phyloP scores from a whole-genome alignment of 2,888 invertebrate genomes.

The Conistra vaccinii region DNA sequence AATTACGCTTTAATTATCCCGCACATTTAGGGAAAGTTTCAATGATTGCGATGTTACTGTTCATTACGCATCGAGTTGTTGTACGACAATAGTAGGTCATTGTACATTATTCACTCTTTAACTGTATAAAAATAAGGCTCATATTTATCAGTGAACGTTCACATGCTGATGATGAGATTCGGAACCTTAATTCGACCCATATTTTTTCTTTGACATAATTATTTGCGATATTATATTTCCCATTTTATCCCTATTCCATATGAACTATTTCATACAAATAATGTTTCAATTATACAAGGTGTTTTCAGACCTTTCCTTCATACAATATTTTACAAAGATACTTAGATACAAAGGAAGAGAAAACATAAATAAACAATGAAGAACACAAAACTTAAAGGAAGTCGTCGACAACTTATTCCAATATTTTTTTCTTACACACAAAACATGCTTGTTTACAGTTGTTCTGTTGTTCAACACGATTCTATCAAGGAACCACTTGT shows the following conservation, averaged over 20 bases:
- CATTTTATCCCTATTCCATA: not conserved
- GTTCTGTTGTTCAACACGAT: slow-evolving; percentile 41
- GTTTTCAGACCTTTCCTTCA: slow-evolving; percentile 1
- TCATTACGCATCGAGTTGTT: slow-evolving; percentile 13
- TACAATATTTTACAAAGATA: slow-evolving; percentile 32
- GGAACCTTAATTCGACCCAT: not conserved
- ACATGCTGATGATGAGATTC: not conserved
- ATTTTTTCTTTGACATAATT: not conserved
- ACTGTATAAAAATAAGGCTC: not conserved
- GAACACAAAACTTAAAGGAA: slow-evolving; percentile 52
- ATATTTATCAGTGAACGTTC: not conserved
- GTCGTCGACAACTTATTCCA: slow-evolving; percentile 51
- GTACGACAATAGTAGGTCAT: slow-evolving; percentile 19
- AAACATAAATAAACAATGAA: slow-evolving; percentile 41
- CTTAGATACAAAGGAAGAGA: slow-evolving; percentile 27
- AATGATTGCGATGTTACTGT: slow-evolving; percentile 36
- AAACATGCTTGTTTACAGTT: slow-evolving; percentile 57
- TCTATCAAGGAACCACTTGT: slow-evolving; percentile 50
- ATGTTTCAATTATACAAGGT: slow-evolving; percentile 36
- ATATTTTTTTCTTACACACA: slow-evolving; percentile 50
- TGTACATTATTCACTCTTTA: not conserved
- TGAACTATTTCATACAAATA: slow-evolving; percentile 8
- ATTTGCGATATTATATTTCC: not conserved
- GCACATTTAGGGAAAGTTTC: slow-evolving; percentile 36
- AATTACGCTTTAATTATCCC: slow-evolving; percentile 43